phyloP scores from a whole-genome alignment of 2,888 invertebrate species.

The Penaeus monodon region DNA sequence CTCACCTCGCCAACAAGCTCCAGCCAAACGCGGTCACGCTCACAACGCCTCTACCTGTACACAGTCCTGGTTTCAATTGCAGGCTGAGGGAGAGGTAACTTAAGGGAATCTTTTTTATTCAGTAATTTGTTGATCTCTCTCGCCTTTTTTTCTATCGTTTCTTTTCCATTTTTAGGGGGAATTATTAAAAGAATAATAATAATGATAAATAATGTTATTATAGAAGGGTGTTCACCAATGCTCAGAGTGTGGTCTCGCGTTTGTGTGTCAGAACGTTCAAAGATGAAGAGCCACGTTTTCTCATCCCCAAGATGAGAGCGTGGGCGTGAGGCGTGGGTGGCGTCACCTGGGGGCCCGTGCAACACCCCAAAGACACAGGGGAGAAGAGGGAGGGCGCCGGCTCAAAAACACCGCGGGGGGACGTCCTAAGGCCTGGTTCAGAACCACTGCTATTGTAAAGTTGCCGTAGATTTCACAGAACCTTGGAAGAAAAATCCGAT shows the following conservation, averaged over 20 bases:
- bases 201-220: background rate
- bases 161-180: too few species aligned
- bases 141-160: too few species aligned
- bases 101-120: too few species aligned
- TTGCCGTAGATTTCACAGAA: slow-evolving; percentile 6
- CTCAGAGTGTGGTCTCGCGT: slow-evolving; percentile 26
- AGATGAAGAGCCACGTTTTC: slow-evolving; percentile 11
- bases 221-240: slow-evolving; percentile 14
- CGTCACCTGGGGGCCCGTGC: slow-evolving; percentile 28
- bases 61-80: too few species aligned
- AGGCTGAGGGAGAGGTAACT: too few species aligned
- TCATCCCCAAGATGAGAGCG: slow-evolving; percentile 18
- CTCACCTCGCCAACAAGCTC: too few species aligned
- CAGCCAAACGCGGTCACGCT: too few species aligned
- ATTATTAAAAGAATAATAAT: background rate
- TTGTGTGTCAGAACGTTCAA: slow-evolving; percentile 11
- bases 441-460: slow-evolving; percentile 25
- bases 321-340: slow-evolving; percentile 27
- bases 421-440: slow-evolving; percentile 36
- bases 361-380: background rate
- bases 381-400: slow-evolving; percentile 34
- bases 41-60: too few species aligned
- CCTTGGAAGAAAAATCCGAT: background rate
- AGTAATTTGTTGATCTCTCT: too few species aligned
- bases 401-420: slow-evolving; percentile 33